Evolutionary conservation across 2,888 invertebrate species (phyloP), one percentile per base, ranked within the genome.

Genomic region (Branchellion lobata): DNA sequence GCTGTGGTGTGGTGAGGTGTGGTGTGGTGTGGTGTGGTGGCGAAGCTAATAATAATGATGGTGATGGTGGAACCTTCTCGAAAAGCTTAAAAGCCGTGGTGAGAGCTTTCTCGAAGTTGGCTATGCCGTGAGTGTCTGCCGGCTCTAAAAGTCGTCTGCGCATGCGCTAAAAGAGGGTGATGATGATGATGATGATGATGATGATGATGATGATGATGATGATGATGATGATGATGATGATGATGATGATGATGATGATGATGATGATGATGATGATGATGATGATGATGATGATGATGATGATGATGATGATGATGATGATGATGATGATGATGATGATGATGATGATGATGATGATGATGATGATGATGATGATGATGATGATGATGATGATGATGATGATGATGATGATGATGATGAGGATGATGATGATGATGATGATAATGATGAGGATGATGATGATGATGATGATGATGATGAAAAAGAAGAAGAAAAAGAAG

Each of bases 41-140:
- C n/a, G n/a, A n/a, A n/a, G n/a, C n/a, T n/a, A n/a, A n/a, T n/a
- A n/a, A n/a, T n/a, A n/a, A n/a, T n/a, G n/a, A n/a, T n/a, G n/a
- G n/a, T n/a, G n/a, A n/a, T n/a, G n/a, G n/a, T n/a, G n/a, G 21
- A 57, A 81, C 81, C 33, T 31, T 65, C 57, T 69, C 31, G 1
- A 98, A 89, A 14, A 96, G 90, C 80, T 91, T 90, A 88, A 98
- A 98, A 3, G 96, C 96, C 84, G 91, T 90, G 36, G 90, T 91
- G 83, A 96, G 92, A 11, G 95, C 97, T 79, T 89, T 87, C 0
- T 93, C 92, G 81, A 96, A 91, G 87, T 95, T 93, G 0, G 96
- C 95, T 86, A 93, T 92, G 14, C 82, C 78, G 40, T 81, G 47
- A 3, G 83, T 82, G 3, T 61, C 53, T 1, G 82, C 68, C 21